A percentile compares a stretch with the other conserved stretches of the same genome.
Conservation (phyloP, 2,797 vertebrate species). For the Alectoris magna region DNA sequence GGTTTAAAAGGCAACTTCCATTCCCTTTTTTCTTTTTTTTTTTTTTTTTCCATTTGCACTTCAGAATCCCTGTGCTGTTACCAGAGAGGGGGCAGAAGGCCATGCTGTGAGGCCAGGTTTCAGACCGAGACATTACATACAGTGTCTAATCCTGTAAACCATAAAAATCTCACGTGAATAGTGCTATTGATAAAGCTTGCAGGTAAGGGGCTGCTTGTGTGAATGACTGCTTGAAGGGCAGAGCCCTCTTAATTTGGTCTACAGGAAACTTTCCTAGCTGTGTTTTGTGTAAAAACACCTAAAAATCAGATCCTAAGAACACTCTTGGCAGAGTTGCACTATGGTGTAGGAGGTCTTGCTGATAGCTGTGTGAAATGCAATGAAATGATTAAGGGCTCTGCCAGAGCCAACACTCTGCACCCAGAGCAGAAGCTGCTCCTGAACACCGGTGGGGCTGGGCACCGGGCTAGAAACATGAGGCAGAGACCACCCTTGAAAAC, state of each 20-base stretch:
- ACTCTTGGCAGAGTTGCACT: conserved; percentile 13
- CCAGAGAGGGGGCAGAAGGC: not conserved
- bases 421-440: rapidly evolving
- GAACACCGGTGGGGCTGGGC: not conserved
- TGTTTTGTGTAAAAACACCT: conserved; percentile 66
- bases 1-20: conserved; percentile 18
- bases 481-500: not conserved
- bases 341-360: conserved; percentile 10
- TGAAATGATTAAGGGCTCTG: not conserved
- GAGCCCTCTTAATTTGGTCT: conserved; percentile 4
- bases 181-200: conserved; percentile 44
- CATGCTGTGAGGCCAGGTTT: conserved; percentile 9
- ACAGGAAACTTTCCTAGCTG: conserved; percentile 37
- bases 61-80: not conserved
- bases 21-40: not conserved
- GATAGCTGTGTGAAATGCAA: not conserved
- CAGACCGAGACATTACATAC: conserved; percentile 63
- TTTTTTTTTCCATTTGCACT: not conserved
- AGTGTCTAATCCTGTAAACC: conserved; percentile 50
- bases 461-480: not conserved
- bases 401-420: rapidly evolving
- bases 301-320: conserved; percentile 24
- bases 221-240: conserved; percentile 34
- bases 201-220: conserved; percentile 17
- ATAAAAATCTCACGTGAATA: conserved; percentile 65